Evolutionary conservation across 37 sponge, comb jelly and placozoan genomes (phyloP), one percentile per base, ranked within the genome.

Genomic region (Geodia barretti): DNA sequence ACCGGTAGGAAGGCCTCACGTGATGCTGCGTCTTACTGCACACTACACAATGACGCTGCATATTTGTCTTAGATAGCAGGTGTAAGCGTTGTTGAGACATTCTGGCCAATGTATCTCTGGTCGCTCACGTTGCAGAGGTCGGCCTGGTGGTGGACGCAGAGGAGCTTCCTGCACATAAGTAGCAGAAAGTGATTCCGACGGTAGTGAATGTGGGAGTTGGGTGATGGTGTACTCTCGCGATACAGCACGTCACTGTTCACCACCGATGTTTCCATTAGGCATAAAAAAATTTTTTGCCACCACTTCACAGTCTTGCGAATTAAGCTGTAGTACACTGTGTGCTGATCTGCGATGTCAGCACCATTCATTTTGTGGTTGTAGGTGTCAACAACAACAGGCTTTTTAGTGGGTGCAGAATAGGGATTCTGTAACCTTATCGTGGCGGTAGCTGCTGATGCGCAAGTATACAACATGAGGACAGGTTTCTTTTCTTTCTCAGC

Each of bases 351-450:
- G 39, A 37, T 1, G 70, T 69, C 72, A 1, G 20, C 23, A 20
- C 72, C 72, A 72, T 72, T 72, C 72, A 72, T 36, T 14, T 25
- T 39, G 29, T 73, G 54, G 42, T 73, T 72, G 72, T 72, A 72
- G 0, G n/a, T 34, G 39, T 72, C 70, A 69, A 69, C 34, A 31
- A 3, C 37, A 33, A 35, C 21, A 39, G 72, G 40, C n/a, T 72
- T 72, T 19, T 26, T 7, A 30, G 39, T 20, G 8, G 25, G 17
- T 29, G 3, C 39, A 26, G 25, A 19, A 26, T 25, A 26, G 4
- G 39, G 64, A 28, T 62, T 2, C 26, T 58, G 60, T 19, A 58
- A 11, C 60, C 19, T 19, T 58, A 19, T 58, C 60, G 19, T 58
- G 17, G 11, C 19, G 19, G 60, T 19, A 11, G 60, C 11, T 19